These are phyloP conservation scores for Ischnus inquisitorius DNA, from an alignment of 2,888 invertebrate genomes.

Conservation along the genomic window DNA sequence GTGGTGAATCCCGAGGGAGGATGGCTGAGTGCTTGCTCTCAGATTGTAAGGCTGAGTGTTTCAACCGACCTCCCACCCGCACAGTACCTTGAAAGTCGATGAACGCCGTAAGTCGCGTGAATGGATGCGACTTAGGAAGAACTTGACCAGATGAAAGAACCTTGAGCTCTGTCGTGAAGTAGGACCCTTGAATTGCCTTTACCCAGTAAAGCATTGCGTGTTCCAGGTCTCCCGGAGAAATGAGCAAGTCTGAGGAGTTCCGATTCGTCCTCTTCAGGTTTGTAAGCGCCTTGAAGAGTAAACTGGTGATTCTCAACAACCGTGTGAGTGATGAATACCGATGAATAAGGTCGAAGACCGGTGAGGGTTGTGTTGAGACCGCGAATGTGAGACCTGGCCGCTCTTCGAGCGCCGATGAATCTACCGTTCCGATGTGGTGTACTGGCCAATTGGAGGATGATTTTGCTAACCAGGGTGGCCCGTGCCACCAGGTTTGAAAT, in stretches of 20 bases:
- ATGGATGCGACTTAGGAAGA: not conserved
- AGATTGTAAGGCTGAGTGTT: slow-evolving; percentile 30
- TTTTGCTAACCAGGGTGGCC: not conserved
- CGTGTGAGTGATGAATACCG: slow-evolving; percentile 27
- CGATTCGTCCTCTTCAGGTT: not conserved
- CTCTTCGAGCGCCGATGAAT: not conserved
- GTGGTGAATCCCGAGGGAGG: slow-evolving; percentile 43
- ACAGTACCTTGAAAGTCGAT: slow-evolving; percentile 49
- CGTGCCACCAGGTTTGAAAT: not conserved
- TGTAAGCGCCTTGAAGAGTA: not conserved
- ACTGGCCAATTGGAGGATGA: not conserved
- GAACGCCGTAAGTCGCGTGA: slow-evolving; percentile 43
- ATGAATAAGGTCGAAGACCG: not conserved
- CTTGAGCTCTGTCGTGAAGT: slow-evolving; percentile 32
- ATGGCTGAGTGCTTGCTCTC: slow-evolving; percentile 62
- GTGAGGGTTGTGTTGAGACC: not conserved
- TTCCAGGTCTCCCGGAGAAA: slow-evolving; percentile 49
- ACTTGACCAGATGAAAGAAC: not conserved
- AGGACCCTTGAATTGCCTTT: slow-evolving; percentile 20
- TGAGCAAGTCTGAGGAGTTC: not conserved
- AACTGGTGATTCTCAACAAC: slow-evolving; percentile 17
- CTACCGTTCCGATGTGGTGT: not conserved
- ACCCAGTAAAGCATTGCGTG: slow-evolving; percentile 36
- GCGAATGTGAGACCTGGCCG: not conserved
- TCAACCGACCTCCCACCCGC: slow-evolving; percentile 56